These are phyloP conservation scores for Garra rufa DNA, from an alignment of 2,113 vertebrate species.

Conservation along the genomic window DNA sequence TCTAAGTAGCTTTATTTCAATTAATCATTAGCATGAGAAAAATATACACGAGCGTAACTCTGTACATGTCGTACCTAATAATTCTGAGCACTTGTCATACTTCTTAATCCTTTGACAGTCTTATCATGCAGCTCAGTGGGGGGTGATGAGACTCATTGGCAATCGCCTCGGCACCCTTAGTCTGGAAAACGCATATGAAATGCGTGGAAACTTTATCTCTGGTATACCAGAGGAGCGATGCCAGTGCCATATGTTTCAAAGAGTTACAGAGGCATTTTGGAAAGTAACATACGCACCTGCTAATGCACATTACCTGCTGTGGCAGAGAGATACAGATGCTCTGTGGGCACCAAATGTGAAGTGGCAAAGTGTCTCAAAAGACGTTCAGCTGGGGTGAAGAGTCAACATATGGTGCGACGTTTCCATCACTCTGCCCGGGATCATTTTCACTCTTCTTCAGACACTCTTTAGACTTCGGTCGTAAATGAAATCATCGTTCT, in stretches of 20 bases:
- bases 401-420: slow-evolving; percentile 53
- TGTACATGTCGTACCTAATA: slow-evolving; percentile 11
- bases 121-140: neutral
- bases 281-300: slow-evolving; percentile 47
- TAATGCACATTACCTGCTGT: slow-evolving; percentile 56
- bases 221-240: slow-evolving; percentile 18
- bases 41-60: neutral
- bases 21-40: neutral
- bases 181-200: neutral
- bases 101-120: slow-evolving; percentile 21
- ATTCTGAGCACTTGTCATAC: neutral
- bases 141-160: slow-evolving; percentile 31
- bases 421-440: slow-evolving; percentile 11
- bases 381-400: slow-evolving; percentile 50
- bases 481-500: slow-evolving; percentile 31
- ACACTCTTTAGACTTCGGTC: neutral
- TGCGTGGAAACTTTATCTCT: slow-evolving; percentile 42
- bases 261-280: slow-evolving; percentile 31
- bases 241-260: slow-evolving; percentile 53
- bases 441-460: slow-evolving; percentile 13
- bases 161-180: neutral
- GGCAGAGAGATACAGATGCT: slow-evolving; percentile 48
- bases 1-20: neutral
- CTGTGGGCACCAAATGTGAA: slow-evolving; percentile 52
- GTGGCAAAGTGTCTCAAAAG: slow-evolving; percentile 46